Base-by-base conservation (phyloP, 2,113 vertebrate genomes). In the Jacana jacana region DNA sequence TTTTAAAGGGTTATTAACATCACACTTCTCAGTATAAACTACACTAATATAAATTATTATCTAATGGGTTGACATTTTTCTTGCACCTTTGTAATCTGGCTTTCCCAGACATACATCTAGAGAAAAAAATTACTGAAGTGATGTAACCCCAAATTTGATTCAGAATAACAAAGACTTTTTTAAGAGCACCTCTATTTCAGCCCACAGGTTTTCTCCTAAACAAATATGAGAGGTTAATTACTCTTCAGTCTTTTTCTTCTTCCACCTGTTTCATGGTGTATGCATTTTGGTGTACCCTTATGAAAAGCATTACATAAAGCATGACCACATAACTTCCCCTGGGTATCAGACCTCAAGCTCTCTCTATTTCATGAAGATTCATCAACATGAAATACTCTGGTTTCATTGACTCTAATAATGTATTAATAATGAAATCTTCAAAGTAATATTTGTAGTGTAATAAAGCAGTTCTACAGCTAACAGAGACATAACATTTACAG, bases 291-390 rank as follows among this genome's bases (percentile, higher is more conserved):
- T 15, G 68, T 4, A 35, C 6, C 6, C 6, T 51, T 48, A 31
- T 18, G 8, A 31, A 58, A 89, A 35, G 3, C 14, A 12, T 39
- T 31, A 7, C 11, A 7, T 15, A 39, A 49, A 69, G 4, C 13
- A 37, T 1, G 2, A 22, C 9, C 7, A 7, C 0, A 0, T 12
- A 60, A 46, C 13, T 28, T 86, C 4, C 13, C 44, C 20, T 12
- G 4, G 8, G 6, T 80, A 39, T 19, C 10, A 90, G 19, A 17
- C 19, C 22, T 86, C 9, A 35, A 51, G 30, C 6, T 10, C 7
- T 42, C 11, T 55, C 23, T 49, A 7, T 48, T 69, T 81, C 24
- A 39, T 1, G 1, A 40, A 70, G 2, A 24, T 40, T 81, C 6
- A 7, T 33, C 37, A 73, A 9, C 23, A 27, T 39, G 3, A 77